Base-by-base conservation (phyloP, 2,113 vertebrate species). In the Hippopotamus amphibius region DNA sequence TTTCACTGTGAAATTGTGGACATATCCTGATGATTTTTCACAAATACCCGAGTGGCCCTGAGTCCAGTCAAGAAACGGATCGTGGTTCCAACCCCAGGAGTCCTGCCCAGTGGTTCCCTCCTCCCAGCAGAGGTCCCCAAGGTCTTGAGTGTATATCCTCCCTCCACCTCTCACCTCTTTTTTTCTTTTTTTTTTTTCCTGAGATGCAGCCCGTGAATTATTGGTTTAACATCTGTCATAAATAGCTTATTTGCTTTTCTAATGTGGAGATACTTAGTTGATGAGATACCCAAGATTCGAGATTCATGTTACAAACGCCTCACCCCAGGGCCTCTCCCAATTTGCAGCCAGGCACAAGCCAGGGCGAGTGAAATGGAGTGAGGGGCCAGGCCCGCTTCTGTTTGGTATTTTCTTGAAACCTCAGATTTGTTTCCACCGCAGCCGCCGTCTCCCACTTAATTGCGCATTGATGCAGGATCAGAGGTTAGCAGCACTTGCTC, bases 311-410 rank as follows among this genome's bases (percentile, higher is more conserved):
- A 46, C 28, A 30, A 3, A 2, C 0, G 28, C 33, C 26, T 46
- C 37, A 2, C 10, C 19, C 59, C 16, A 21, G 55, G 53, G 37
- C 11, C 59, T 41, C 14, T 17, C 21, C 59, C 3, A 16, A 21
- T 57, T 46, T 26, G n/a, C 6, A 3, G 21, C 55, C 55, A 26
- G 74, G 15, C 37, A 4, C 11, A 57, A 41, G 9, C 6, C 12
- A 5, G 24, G 68, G 8, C 0, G 9, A 16, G 41, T 4, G 26
- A 11, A 8, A 3, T 3, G 10, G 28, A 3, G 61, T 0, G 0
- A 1, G 57, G 76, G 69, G 22, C 53, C 17, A 5, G 63, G 37
- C 50, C 82, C 22, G 63, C 43, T 33, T 30, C 50, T 63, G 53
- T 3, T 50, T 77, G n/a, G 33, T 13, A 24, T 93, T 81, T 92